Evolutionary conservation across 1,140 invertebrate species (phyloP), one percentile per base, ranked within the genome.

Genomic region (Hydropsyche tenuis): DNA sequence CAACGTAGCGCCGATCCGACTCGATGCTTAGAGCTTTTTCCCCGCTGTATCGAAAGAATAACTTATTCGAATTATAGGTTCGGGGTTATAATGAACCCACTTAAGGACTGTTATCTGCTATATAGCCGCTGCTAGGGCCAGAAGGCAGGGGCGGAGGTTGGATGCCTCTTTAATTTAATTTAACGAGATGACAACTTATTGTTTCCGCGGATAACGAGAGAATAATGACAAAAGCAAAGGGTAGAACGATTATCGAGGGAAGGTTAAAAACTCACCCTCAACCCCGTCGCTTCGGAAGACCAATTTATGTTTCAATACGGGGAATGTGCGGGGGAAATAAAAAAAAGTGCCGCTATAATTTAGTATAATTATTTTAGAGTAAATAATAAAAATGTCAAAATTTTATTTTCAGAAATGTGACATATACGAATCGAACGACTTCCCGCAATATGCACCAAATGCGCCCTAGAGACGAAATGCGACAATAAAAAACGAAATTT

Each of bases 161-260:
- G 48, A 37, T 23, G 46, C 68, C 68, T 70, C 68, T 70, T 70
- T 70, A 70, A 70, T 70, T 70, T 70, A 70, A 70, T 70, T 70
- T 70, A 70, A 70, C 68, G 68, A 70, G 68, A 70, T 70, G 68
- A 70, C 68, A 70, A 70, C 48, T 70, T 45, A 70, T 70, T 70
- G 68, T 70, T 70, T 70, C 68, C 68, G 68, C 12, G 48, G 68
- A 70, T 70, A 56, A 56, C 68, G 48, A 56, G 68, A 56, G 51
- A 70, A 70, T 56, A 70, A 70, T 70, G 68, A 70, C 68, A 70
- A 70, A 56, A 56, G 68, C 68, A 70, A 70, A 70, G 68, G 68
- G 68, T 70, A 70, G 27, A 70, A 70, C 45, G 43, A 56, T 70
- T 70, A 70, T 70, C 45, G 68, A 27, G 42, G 23, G 37, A 23